These are phyloP conservation scores for Cercopithecus hamlyni DNA, from an alignment of 2,797 vertebrate species.

Conservation along the genomic window DNA sequence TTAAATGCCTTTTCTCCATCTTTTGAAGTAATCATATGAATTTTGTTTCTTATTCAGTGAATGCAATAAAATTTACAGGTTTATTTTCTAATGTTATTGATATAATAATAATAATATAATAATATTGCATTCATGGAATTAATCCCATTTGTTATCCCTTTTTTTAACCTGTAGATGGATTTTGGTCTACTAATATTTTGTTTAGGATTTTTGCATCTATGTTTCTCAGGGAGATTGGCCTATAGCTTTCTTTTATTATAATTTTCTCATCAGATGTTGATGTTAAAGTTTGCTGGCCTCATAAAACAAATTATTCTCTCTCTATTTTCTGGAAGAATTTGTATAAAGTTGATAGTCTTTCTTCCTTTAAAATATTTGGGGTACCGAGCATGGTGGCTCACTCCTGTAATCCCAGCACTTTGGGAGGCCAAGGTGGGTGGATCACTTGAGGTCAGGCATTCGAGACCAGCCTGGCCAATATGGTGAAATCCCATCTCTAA, in stretches of 20 bases:
- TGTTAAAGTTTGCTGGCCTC: not conserved
- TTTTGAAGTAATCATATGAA: not conserved
- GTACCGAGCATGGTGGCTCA: not conserved
- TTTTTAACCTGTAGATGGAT: not conserved
- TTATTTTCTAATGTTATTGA: not conserved
- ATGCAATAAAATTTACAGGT: not conserved
- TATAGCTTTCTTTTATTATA: constrained; percentile 1
- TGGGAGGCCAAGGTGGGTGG: no score
- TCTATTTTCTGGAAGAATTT: not conserved
- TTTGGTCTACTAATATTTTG: constrained; percentile 5
- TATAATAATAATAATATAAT: not conserved
- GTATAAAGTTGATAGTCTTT: not conserved
- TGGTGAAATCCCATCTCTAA: no score
- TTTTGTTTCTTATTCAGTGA: not conserved
- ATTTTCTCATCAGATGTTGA: not conserved
- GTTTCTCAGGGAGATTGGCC: not conserved
- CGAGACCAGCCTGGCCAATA: no score
- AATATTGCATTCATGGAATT: not conserved
- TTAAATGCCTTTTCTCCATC: not conserved
- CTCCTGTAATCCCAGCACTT: no score
- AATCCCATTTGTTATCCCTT: not conserved
- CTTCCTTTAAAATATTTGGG: not conserved
- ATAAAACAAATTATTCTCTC: not conserved
- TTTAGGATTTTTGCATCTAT: constrained; percentile 23
- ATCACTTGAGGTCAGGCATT: no score